Conservation (phyloP, 1,140 invertebrate species). For the Mamestra configurata region DNA sequence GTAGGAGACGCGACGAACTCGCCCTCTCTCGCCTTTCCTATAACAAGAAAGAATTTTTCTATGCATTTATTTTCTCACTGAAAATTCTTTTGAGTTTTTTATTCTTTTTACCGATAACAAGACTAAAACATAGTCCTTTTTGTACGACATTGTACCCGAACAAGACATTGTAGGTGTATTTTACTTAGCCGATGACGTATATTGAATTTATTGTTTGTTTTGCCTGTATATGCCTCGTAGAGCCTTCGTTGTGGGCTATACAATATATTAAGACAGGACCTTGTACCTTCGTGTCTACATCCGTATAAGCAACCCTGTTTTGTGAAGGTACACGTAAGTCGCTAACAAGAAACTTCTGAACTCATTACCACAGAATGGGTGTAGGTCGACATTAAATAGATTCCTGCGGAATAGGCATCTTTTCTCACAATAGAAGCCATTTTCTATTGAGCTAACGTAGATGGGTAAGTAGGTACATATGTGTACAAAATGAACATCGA, state of each 20-base stretch:
- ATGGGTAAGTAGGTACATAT: constrained; percentile 10
- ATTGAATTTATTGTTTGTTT: constrained; percentile 51
- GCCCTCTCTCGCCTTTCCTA: constrained; percentile 79
- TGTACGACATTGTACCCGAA: constrained; percentile 11
- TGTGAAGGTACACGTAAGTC: constrained; percentile 6
- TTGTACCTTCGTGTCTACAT: constrained; percentile 30
- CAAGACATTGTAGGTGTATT: constrained; percentile 47
- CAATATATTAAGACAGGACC: constrained; percentile 26
- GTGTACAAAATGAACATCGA: constrained; percentile 5
- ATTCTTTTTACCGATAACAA: constrained; percentile 57
- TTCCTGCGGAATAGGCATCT: not conserved
- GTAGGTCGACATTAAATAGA: not conserved
- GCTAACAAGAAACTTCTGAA: constrained; percentile 29
- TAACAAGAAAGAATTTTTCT: constrained; percentile 87
- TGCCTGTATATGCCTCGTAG: constrained; percentile 12
- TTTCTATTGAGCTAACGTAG: not conserved
- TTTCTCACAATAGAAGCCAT: not conserved
- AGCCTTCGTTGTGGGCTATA: constrained; percentile 1
- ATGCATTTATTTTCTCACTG: constrained; percentile 82
- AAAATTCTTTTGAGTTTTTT: constrained; percentile 77
- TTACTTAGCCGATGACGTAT: constrained; percentile 41
- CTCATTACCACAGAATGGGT: constrained; percentile 6
- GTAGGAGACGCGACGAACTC: constrained; percentile 79
- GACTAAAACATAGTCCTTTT: constrained; percentile 33
- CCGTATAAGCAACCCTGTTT: constrained; percentile 25